Conservation (phyloP, 2,113 vertebrate species). For the Heterotis niloticus region DNA sequence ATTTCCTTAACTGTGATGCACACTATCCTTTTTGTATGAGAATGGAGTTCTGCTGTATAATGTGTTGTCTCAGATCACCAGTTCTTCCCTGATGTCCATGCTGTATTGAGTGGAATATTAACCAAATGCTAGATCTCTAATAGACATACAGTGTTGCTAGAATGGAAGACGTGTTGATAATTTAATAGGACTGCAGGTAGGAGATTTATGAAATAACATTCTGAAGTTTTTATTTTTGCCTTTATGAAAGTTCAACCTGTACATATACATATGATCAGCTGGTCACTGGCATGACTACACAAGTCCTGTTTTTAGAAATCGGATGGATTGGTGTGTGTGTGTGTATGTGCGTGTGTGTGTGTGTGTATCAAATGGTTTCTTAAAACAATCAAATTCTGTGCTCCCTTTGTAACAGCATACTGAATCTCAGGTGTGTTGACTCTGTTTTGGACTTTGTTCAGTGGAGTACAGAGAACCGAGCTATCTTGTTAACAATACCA, state of each 20-base stretch:
- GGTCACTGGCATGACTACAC: background rate
- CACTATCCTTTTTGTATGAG: background rate
- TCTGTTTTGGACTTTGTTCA: slow-evolving; percentile 31
- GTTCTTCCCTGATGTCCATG: background rate
- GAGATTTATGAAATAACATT: too few relatives aligned
- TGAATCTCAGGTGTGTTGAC: slow-evolving; percentile 21
- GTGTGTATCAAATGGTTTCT: too few relatives aligned
- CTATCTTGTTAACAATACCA: slow-evolving; percentile 22
- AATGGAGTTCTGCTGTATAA: background rate
- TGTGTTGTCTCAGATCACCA: background rate
- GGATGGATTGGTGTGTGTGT: too few relatives aligned
- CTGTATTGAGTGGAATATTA: background rate
- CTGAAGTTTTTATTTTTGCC: too few relatives aligned
- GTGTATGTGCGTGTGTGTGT: too few relatives aligned
- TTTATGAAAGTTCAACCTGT: background rate
- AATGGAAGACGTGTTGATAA: too few relatives aligned
- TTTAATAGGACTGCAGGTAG: too few relatives aligned
- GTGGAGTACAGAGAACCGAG: slow-evolving; percentile 25
- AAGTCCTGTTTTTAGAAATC: background rate
- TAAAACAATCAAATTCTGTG: too few relatives aligned
- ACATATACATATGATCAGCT: background rate
- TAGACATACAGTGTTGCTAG: background rate
- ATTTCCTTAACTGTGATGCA: background rate
- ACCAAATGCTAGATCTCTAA: background rate
- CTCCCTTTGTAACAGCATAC: too few relatives aligned